phyloP scores from a whole-genome alignment of 2,888 invertebrate genomes.

The Bembecia ichneumoniformis region DNA sequence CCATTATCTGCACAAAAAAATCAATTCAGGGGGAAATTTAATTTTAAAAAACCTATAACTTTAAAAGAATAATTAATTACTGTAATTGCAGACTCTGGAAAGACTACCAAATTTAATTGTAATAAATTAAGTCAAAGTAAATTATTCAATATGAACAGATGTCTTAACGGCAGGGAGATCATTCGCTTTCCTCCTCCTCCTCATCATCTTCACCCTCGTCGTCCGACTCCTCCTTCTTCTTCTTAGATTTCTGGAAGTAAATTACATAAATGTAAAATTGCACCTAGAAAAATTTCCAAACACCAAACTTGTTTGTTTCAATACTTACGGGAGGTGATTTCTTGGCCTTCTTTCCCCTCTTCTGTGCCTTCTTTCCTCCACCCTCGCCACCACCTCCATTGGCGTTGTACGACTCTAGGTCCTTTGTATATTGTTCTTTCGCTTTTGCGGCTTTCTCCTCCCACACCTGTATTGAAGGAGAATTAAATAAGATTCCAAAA shows the following conservation, averaged over 20 bases:
- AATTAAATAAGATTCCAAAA: slow-evolving; percentile 1
- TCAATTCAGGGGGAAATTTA: no score
- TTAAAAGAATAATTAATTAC: background rate
- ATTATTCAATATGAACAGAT: slow-evolving; percentile 71
- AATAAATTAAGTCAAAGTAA: slow-evolving; percentile 73
- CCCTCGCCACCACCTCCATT: slow-evolving; percentile 77
- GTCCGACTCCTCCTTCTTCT: slow-evolving; percentile 76
- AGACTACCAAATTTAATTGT: slow-evolving; percentile 66
- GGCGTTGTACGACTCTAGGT: slow-evolving; percentile 91
- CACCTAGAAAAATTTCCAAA: background rate
- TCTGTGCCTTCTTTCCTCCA: slow-evolving; percentile 67
- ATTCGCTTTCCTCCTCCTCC: slow-evolving; percentile 77
- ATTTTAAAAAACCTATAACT: no score
- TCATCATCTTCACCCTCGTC: slow-evolving; percentile 75
- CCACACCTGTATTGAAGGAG: slow-evolving; percentile 79
- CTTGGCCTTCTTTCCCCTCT: slow-evolving; percentile 71
- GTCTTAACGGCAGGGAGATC: slow-evolving; percentile 61
- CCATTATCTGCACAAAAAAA: slow-evolving; percentile 20
- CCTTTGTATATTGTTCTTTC: slow-evolving; percentile 90
- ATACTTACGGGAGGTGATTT: slow-evolving; percentile 54
- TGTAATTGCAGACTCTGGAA: slow-evolving; percentile 57
- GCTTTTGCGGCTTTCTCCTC: slow-evolving; percentile 90
- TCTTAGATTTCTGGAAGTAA: slow-evolving; percentile 51
- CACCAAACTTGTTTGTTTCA: no score
- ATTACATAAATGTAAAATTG: background rate